Conservation (phyloP, 2,113 vertebrate genomes). For the Siniperca chuatsi region DNA sequence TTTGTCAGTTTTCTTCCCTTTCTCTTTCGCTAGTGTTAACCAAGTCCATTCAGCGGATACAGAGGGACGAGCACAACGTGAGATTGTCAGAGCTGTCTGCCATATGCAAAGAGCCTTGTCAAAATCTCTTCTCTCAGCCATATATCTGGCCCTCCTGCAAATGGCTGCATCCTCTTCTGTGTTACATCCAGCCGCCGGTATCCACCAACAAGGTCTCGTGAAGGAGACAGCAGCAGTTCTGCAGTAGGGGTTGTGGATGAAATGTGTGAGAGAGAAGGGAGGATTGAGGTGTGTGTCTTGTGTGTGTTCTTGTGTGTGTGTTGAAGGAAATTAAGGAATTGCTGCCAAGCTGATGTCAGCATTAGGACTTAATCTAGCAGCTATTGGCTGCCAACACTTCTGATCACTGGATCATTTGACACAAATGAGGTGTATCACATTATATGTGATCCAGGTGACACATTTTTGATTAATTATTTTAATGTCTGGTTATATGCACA, state of each 20-base stretch:
- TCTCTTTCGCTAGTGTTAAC: slow-evolving; percentile 7
- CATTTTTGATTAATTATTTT: neutral
- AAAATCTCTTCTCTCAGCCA: slow-evolving; percentile 56
- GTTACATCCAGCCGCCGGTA: slow-evolving; percentile 7
- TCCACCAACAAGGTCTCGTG: slow-evolving; percentile 36
- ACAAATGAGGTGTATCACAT: slow-evolving; percentile 14
- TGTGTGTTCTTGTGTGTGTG: slow-evolving; percentile 28
- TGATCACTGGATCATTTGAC: slow-evolving; percentile 38
- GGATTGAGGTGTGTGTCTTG: neutral
- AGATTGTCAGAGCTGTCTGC: slow-evolving; percentile 52
- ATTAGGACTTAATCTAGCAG: slow-evolving; percentile 44
- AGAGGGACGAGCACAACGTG: slow-evolving; percentile 25
- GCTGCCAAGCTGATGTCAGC: slow-evolving; percentile 55
- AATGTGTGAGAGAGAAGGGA: slow-evolving; percentile 2
- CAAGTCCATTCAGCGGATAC: slow-evolving; percentile 25
- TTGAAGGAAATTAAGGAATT: slow-evolving; percentile 9
- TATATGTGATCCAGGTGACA: neutral
- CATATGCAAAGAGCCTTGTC: slow-evolving; percentile 56
- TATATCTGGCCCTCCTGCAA: slow-evolving; percentile 52
- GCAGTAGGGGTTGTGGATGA: slow-evolving; percentile 1
- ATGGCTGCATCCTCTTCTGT: slow-evolving; percentile 25
- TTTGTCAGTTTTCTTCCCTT: neutral
- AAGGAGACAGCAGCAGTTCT: slow-evolving; percentile 9
- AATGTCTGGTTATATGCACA: neutral
- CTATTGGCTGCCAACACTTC: slow-evolving; percentile 29